These are phyloP conservation scores for Thaleichthys pacificus DNA, from an alignment of 2,797 vertebrate genomes.

Conservation along the genomic window DNA sequence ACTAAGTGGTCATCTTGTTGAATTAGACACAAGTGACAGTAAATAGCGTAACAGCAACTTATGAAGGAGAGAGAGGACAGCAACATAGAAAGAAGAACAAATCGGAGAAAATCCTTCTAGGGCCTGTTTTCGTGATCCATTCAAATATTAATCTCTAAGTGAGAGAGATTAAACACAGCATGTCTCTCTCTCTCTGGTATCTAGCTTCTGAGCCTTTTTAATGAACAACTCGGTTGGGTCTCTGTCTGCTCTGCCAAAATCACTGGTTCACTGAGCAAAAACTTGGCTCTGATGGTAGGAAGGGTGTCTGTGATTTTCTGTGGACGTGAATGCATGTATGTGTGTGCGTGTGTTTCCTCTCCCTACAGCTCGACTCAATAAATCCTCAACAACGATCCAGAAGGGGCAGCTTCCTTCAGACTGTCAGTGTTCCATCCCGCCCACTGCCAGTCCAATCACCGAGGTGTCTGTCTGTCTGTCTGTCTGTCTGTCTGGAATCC, in stretches of 20 bases:
- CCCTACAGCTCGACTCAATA: neutral
- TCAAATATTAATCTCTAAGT: neutral
- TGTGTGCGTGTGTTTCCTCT: neutral
- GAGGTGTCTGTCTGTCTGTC: neutral
- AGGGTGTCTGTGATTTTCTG: neutral
- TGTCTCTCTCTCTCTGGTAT: neutral
- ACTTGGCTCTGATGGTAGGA: neutral
- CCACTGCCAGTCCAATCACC: too few species aligned
- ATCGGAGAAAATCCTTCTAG: neutral
- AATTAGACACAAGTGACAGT: neutral
- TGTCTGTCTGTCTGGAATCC: neutral
- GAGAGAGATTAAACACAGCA: too few species aligned
- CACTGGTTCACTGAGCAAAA: conserved; percentile 4
- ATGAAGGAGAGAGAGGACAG: neutral
- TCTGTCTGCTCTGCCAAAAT: neutral
- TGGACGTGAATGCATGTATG: neutral
- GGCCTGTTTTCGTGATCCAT: too few species aligned
- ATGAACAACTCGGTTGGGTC: neutral
- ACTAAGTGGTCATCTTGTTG: too few species aligned
- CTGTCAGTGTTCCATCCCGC: neutral
- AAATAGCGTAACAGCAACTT: neutral
- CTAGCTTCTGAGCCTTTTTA: neutral
- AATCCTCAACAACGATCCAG: neutral
- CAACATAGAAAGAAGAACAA: neutral
- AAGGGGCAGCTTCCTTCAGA: neutral